Conservation (phyloP, 2,888 invertebrate species). For the Heliothis peltigera region DNA sequence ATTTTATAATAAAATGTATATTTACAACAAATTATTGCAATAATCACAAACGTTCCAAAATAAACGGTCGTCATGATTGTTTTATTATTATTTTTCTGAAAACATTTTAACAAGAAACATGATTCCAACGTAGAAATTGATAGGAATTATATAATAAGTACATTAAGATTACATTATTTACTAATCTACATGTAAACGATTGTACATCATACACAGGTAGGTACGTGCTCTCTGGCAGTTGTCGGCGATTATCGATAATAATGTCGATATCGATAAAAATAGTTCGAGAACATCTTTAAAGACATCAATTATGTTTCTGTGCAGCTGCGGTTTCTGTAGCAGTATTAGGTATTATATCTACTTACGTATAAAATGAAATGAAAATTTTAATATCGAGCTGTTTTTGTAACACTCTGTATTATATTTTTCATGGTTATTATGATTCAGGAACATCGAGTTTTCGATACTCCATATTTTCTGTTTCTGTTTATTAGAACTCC, state of each 20-base stretch:
- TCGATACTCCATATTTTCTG: too few relatives aligned
- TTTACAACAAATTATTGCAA: slow-evolving; percentile 27
- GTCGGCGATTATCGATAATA: background rate
- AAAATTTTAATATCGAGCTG: too few relatives aligned
- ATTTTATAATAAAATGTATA: slow-evolving; percentile 22
- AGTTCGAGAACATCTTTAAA: too few relatives aligned
- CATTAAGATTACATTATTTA: slow-evolving; percentile 6
- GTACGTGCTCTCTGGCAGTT: background rate
- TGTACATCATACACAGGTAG: too few relatives aligned
- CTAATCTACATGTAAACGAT: background rate
- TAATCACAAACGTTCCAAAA: background rate
- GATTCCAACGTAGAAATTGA: slow-evolving; percentile 21
- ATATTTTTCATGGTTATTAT: too few relatives aligned
- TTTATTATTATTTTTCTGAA: slow-evolving; percentile 9
- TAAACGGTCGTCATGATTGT: slow-evolving; percentile 22
- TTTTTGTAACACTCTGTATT: too few relatives aligned
- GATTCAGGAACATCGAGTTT: too few relatives aligned
- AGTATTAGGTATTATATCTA: background rate
- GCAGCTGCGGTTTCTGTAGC: background rate
- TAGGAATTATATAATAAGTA: slow-evolving; percentile 13
- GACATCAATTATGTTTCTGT: background rate
- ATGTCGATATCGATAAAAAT: background rate
- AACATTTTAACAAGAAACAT: slow-evolving; percentile 21
- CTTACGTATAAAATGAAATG: too few relatives aligned
- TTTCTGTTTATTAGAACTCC: too few relatives aligned